Evolutionary conservation across 2,113 vertebrate species (phyloP), one percentile per base, ranked within the genome.

Genomic region (Corapipo altera): DNA sequence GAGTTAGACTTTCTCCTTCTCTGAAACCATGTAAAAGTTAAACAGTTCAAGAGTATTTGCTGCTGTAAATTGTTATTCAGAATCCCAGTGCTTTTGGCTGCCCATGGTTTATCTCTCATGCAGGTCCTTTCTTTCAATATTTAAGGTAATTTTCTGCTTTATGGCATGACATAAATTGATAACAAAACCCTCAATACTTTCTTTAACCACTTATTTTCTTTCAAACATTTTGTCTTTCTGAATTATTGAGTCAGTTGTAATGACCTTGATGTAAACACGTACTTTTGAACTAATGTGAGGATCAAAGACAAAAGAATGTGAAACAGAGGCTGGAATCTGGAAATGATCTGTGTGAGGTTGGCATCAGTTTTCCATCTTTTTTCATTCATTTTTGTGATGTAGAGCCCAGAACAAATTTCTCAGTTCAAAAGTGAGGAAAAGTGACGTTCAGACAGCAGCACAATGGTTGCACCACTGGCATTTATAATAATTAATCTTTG

Each of bases 251-350:
- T 69, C 91, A 75, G 79, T 92, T 51, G 87, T 18, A 54, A 94
- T 86, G 91, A 89, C 93, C 89, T 96, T 92, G 94, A 93, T 89
- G 91, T 85, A 92, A 92, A 95, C 89, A 91, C 62, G 84, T 95
- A 91, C 83, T 97, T 93, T 87, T 74, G 91, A 80, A 70, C 62
- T 91, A 72, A 27, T 33, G 27, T 65, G 93, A 88, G 51, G 77
- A 93, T 93, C 71, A 95, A 93, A 96, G 94, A 49, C 80, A 76
- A 72, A 91, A 48, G 52, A 71, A 61, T 35, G 20, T 35, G 74
- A 81, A 75, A 43, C 2, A 2, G 14, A 95, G 74, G 35, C 28
- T 85, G 90, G 80, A 93, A 74, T 78, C 85, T 92, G 92, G 83
- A 83, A 95, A 77, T 28, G 52, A 74, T 78, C 80, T 73, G 8